Evolutionary conservation across 2,113 vertebrate species (phyloP), one percentile per base, ranked within the genome.

Genomic region (Thalassarche chlororhynchos): DNA sequence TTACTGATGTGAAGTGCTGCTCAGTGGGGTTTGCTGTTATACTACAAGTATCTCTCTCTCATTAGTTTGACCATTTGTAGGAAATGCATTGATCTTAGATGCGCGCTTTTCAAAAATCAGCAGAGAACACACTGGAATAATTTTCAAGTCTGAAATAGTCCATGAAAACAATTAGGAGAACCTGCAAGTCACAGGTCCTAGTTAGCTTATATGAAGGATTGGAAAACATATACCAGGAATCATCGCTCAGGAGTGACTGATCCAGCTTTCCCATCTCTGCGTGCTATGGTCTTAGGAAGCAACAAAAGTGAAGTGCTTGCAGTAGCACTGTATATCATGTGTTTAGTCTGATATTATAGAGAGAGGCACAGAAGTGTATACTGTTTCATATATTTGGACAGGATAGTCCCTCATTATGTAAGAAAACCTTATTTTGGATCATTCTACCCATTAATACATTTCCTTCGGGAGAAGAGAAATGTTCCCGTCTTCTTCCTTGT

Each of bases 391-490:
- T 8, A 66, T 64, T 62, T 78, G 65, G 54, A 69, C 85, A 83
- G 32, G 32, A 68, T 10, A 68, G 57, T 77, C 15, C 54, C 58
- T 55, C 40, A 32, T 87, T 72, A 92, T 8, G 7, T 49, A 78
- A 90, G 60, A 49, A 95, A 91, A 75, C 3, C 31, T 61, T 24
- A 71, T 82, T 97, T 89, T 82, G 52, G 72, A 69, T 57, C 61
- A 28, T 72, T 92, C 55, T 79, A 20, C 23, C 36, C 70, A 74
- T 34, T 80, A 74, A 42, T 18, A 64, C 15, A 17, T 51, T 62
- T 57, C 95, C 77, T 76, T 24, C 46, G 74, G 70, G 77, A 84
- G 38, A 64, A 78, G 3, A 49, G 32, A n/a, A 64, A 26, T 9
- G 8, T 49, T 71, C 38, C 71, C 28, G 14, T n/a, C 46, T 6